phyloP scores from a whole-genome alignment of 2,113 vertebrate genomes.

The Himantopus leucocephalus region DNA sequence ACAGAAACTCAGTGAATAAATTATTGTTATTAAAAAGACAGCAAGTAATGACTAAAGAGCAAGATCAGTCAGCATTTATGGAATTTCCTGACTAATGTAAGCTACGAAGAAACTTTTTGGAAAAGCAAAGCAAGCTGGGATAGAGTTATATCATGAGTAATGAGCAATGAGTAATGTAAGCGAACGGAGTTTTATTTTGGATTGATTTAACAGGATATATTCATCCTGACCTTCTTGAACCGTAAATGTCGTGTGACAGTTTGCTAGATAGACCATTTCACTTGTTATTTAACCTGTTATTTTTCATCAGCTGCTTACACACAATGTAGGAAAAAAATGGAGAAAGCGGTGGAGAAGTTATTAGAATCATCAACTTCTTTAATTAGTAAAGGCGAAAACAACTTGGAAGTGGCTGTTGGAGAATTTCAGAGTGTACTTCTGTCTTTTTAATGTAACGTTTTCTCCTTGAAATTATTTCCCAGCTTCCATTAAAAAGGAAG shows the following conservation, averaged over 20 bases:
- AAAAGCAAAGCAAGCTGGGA: not conserved
- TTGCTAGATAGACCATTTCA: not conserved
- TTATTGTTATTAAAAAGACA: not conserved
- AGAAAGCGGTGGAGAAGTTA: not conserved
- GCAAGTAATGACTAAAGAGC: not conserved
- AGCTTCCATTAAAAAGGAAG: not conserved
- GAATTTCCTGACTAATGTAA: not conserved
- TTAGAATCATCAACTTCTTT: not conserved
- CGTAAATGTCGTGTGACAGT: not conserved
- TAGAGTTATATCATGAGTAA: not conserved
- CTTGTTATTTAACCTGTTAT: not conserved
- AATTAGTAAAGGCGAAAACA: not conserved
- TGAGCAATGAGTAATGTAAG: not conserved
- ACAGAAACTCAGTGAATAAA: not conserved
- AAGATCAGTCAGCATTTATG: not conserved
- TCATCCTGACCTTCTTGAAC: not conserved
- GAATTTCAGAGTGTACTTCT: not conserved
- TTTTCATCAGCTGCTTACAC: not conserved
- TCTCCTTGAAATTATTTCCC: not conserved
- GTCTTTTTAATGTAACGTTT: not conserved
- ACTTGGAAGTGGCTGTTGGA: not conserved
- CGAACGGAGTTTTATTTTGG: not conserved
- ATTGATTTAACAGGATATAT: not conserved
- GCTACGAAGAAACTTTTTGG: not conserved
- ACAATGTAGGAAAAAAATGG: not conserved